Evolutionary conservation across 2,888 invertebrate species (phyloP).

Genomic region (Dryocosmus kuriphilus): DNA sequence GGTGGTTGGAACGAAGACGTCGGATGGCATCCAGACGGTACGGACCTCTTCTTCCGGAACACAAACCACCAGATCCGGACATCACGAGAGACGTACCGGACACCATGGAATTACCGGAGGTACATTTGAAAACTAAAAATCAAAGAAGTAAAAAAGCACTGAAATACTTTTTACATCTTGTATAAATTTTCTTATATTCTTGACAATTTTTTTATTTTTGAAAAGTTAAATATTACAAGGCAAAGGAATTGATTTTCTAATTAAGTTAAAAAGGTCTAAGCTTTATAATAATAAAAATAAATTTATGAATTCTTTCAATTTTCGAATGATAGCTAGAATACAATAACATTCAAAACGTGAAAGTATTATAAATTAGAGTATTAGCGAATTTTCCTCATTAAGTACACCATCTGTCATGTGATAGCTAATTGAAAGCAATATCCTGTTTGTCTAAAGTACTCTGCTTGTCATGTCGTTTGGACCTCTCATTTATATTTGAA

Average conservation of each 20-base stretch:
- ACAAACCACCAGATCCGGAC: slow-evolving; percentile 81
- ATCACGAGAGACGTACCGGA: slow-evolving; percentile 79
- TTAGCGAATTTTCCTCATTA: too few species aligned
- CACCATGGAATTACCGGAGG: slow-evolving; percentile 73
- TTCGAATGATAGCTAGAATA: too few species aligned
- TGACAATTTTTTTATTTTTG: too few species aligned
- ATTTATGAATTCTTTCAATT: too few species aligned
- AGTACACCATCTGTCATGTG: background rate
- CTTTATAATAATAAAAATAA: too few species aligned
- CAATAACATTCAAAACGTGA: too few species aligned
- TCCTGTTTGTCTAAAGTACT: background rate
- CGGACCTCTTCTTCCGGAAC: slow-evolving; percentile 81
- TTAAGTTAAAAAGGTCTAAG: too few species aligned
- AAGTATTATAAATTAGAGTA: too few species aligned
- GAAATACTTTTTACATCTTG: background rate
- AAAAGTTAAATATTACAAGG: too few species aligned
- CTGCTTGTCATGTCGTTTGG: background rate
- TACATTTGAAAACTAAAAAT: slow-evolving; percentile 62
- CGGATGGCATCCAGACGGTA: slow-evolving; percentile 87
- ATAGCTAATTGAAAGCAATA: background rate
- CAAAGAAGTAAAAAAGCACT: slow-evolving; percentile 69
- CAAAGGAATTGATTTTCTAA: too few species aligned
- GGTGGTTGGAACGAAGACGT: slow-evolving; percentile 90
- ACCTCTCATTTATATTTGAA: slow-evolving; percentile 10
- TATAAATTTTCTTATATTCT: background rate